Percentiles rank a stretch among this genome's conserved stretches.
phyloP scores from a whole-genome alignment of 2,888 invertebrate species.

The Acleris sparsana region DNA sequence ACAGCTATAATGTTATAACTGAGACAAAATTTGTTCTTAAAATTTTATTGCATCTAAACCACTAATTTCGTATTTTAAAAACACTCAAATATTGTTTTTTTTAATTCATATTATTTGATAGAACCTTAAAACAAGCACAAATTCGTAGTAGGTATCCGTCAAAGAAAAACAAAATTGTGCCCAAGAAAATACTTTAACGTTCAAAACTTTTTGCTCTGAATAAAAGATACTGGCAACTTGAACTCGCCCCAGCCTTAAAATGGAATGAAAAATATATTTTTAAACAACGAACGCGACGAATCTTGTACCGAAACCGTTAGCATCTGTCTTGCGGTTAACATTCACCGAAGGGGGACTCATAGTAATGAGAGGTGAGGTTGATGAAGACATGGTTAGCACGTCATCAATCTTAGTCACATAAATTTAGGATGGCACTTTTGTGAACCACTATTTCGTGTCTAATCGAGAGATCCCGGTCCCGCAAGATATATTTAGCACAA shows the following conservation, averaged over 20 bases:
- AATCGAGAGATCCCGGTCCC: constrained; percentile 11
- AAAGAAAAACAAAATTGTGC: constrained; percentile 2
- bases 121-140: too few species aligned
- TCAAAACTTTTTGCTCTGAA: background rate
- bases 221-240: constrained; percentile 1
- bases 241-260: constrained; percentile 9
- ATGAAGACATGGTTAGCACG: constrained; percentile 67
- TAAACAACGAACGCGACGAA: constrained; percentile 19
- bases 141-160: too few species aligned
- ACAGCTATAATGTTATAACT: too few species aligned
- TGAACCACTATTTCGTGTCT: constrained; percentile 19
- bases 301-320: constrained; percentile 39
- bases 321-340: constrained; percentile 53
- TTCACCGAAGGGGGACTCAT: constrained; percentile 43
- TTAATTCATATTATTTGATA: too few species aligned
- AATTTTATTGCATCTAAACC: too few species aligned
- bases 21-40: too few species aligned
- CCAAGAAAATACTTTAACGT: background rate
- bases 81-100: too few species aligned
- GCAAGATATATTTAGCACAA: background rate
- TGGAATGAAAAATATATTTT: constrained; percentile 27
- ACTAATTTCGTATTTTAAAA: too few species aligned
- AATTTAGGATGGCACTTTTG: constrained; percentile 34
- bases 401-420: constrained; percentile 58
- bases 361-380: constrained; percentile 67